Evolutionary conservation across 2,888 invertebrate species (phyloP).

Genomic region (Eubasilissa splendida): DNA sequence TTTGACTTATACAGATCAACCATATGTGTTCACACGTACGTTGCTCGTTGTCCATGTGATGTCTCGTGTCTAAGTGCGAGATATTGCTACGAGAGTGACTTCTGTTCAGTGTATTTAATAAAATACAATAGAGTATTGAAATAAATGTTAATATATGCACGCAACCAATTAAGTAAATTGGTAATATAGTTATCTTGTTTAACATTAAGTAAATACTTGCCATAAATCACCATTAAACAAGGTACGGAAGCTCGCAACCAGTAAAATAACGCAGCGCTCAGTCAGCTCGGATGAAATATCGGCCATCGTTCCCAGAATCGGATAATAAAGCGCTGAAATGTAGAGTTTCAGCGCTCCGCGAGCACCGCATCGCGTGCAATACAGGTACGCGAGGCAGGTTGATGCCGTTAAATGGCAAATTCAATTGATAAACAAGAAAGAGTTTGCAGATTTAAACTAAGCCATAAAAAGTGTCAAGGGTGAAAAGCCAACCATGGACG

Average conservation of each 20-base stretch:
- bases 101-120: too few relatives aligned
- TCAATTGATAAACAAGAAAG: constrained; percentile 13
- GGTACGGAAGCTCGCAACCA: constrained; percentile 10
- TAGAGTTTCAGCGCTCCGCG: constrained; percentile 11
- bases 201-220: constrained; percentile 14
- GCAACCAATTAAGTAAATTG: constrained; percentile 8
- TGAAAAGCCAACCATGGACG: too few relatives aligned
- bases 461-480: neutral
- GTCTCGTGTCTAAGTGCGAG: too few relatives aligned
- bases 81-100: too few relatives aligned
- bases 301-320: constrained; percentile 29
- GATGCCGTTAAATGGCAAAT: constrained; percentile 7
- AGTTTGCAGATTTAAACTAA: constrained; percentile 18
- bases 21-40: too few relatives aligned
- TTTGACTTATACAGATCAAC: too few relatives aligned
- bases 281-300: constrained; percentile 29
- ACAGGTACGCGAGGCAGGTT: neutral
- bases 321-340: constrained; percentile 20
- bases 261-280: constrained; percentile 11
- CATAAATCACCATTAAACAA: constrained; percentile 13
- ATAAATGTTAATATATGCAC: neutral
- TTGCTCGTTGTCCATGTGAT: too few relatives aligned
- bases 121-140: too few relatives aligned
- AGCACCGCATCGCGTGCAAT: constrained; percentile 16
- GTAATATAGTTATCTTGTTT: neutral